Conservation (phyloP, 2,797 vertebrate species). For the Aratinga solstitialis region DNA sequence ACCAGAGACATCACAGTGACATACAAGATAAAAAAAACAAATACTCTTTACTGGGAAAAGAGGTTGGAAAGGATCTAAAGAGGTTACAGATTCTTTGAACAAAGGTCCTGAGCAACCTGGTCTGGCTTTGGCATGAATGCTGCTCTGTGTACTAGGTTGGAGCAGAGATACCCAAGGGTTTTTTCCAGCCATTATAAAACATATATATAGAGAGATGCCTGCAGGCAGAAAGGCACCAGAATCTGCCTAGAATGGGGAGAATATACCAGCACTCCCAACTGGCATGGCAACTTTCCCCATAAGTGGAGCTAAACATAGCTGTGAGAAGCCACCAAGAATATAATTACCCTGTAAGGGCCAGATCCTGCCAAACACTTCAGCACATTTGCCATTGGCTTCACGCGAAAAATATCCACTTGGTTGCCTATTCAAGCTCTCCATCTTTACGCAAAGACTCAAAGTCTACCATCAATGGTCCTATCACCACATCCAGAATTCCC, state of each 20-base stretch:
- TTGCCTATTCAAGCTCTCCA: neutral
- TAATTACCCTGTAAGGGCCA: neutral
- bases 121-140: neutral
- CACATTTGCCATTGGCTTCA: accelerated
- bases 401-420: neutral
- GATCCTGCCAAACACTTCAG: neutral
- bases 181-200: neutral
- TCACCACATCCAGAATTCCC: too few species aligned
- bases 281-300: too few species aligned
- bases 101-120: neutral
- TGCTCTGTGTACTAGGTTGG: neutral
- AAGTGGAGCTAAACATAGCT: neutral
- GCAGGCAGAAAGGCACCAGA: neutral
- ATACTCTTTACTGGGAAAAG: neutral
- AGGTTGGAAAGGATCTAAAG: neutral
- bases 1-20: neutral
- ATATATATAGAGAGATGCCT: neutral
- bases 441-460: neutral
- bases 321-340: neutral
- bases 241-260: neutral
- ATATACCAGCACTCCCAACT: neutral
- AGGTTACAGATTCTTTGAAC: neutral
- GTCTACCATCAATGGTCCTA: accelerated
- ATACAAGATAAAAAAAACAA: neutral
- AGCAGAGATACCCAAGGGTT: neutral